Base-by-base conservation (phyloP, 35 echinoderm and acorn worm genomes). In the Hemicentrotus pulcherrimus region DNA sequence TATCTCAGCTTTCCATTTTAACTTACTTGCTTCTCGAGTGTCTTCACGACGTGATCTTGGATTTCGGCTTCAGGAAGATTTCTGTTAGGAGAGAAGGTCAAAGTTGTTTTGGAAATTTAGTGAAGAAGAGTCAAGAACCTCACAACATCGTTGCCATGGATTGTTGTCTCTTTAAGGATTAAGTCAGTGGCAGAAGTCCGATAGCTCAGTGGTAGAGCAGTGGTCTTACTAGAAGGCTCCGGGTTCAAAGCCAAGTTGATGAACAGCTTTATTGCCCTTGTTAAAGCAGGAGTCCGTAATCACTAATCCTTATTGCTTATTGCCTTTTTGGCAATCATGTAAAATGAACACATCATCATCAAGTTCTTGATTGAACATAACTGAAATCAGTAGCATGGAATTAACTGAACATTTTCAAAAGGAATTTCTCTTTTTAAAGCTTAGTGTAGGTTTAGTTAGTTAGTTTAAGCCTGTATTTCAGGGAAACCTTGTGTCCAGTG, bases 1-100 rank as follows among this genome's bases (percentile, higher is more conserved):
- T 78, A 78, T 78, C 65, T 78, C 65, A 22, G 22, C 24, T 78
- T 78, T 78, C 65, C 65, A 78, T 78, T 78, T 78, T 78, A 78
- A 28, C 65, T 78, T 78, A 78, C 19, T 78, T 28, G 65, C 65
- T 78, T 78, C 65, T 78, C 65, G 65, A 78, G 65, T 78, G 28
- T 78, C 65, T 78, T 78, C 19, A n/a, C 65, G 28, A 28, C 65
- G 65, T 28, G 65, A 78, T 78, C 65, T 78, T 78, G 65, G 65
- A 78, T 78, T 78, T 78, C 65, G 65, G 65, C 19, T 78, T 78
- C 65, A 24, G 65, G 65, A 78, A 78, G 65, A 78, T n/a, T 78
- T 78, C 65, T 78, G 65, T 78, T 78, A 78, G 65, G 65, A n/a
- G 65, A 78, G 65, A 78, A 78, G 65, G 65, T 78, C 65, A 78